Percentiles rank a stretch among this genome's conserved stretches.
Conservation (phyloP, 1,140 invertebrate species). For the Cheumatopsyche charites region DNA sequence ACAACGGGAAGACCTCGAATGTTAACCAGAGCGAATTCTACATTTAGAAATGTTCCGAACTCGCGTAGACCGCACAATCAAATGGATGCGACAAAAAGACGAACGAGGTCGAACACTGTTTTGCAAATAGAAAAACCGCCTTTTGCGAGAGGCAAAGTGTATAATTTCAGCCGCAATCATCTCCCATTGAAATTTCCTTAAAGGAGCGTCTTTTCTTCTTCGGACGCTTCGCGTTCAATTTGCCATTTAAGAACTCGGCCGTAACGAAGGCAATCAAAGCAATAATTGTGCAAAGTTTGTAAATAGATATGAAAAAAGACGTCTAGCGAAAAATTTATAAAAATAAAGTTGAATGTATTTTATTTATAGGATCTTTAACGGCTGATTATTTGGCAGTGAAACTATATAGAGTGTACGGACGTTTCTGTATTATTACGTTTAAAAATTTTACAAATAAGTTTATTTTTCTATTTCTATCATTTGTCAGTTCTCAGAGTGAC, state of each 20-base stretch:
- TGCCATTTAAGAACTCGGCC: background rate
- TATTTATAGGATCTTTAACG: too few species aligned
- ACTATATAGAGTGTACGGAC: too few species aligned
- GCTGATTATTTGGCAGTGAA: too few species aligned
- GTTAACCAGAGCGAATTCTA: too few species aligned
- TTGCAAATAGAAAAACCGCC: background rate
- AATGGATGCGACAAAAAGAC: background rate
- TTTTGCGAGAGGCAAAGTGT: background rate
- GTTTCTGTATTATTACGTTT: too few species aligned
- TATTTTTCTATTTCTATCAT: too few species aligned
- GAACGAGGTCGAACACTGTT: background rate
- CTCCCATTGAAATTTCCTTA: conserved; percentile 1
- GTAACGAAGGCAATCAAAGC: conserved; percentile 3
- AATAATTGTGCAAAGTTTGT: background rate
- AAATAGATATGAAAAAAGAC: too few species aligned
- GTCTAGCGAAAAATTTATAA: too few species aligned
- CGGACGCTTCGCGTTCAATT: background rate
- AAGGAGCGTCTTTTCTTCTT: background rate
- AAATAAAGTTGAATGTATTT: too few species aligned
- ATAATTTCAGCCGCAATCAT: conserved; percentile 3
- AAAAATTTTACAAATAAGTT: too few species aligned
- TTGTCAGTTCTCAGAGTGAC: too few species aligned
- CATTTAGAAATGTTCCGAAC: background rate
- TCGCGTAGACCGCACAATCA: background rate
- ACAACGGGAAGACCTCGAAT: too few species aligned